A percentile compares a stretch with the other conserved stretches of the same genome.
Evolutionary conservation across 53 echinoderm and acorn worm genomes (phyloP).

Genomic region (Hippasteria phrygiana): DNA sequence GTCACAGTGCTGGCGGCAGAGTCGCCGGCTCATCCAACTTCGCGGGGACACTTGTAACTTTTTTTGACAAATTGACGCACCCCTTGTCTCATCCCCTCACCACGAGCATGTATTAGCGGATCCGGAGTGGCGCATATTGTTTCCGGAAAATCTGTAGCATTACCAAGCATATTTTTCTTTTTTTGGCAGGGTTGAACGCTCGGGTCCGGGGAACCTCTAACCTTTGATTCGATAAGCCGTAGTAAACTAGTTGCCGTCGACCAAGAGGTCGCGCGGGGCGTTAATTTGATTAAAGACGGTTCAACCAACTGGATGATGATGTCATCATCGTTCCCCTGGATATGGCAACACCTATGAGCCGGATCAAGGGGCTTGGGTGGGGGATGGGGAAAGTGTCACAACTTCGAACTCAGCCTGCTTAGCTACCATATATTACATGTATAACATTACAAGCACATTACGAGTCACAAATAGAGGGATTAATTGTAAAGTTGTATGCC

Average conservation of each 20-base stretch:
- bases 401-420: background rate
- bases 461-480: no score
- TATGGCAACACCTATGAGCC: no score
- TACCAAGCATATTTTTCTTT: constrained; percentile 48
- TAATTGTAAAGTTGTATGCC: no score
- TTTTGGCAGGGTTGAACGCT: constrained; percentile 27
- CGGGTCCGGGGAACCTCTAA: background rate
- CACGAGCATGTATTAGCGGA: constrained; percentile 27
- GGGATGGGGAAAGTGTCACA: background rate
- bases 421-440: background rate
- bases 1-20: constrained; percentile 43
- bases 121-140: constrained; percentile 39
- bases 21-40: constrained; percentile 5
- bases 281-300: no score
- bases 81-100: background rate
- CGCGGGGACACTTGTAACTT: constrained; percentile 24
- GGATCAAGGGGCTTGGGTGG: background rate
- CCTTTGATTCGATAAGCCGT: constrained; percentile 18
- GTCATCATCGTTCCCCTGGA: constrained; percentile 43
- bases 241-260: constrained; percentile 15
- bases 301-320: constrained; percentile 13
- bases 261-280: background rate
- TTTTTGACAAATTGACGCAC: constrained; percentile 31
- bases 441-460: background rate
- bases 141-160: constrained; percentile 30